Evolutionary conservation across 2,888 invertebrate genomes (phyloP), one percentile per base, ranked within the genome.

Genomic region (Panopea generosa): DNA sequence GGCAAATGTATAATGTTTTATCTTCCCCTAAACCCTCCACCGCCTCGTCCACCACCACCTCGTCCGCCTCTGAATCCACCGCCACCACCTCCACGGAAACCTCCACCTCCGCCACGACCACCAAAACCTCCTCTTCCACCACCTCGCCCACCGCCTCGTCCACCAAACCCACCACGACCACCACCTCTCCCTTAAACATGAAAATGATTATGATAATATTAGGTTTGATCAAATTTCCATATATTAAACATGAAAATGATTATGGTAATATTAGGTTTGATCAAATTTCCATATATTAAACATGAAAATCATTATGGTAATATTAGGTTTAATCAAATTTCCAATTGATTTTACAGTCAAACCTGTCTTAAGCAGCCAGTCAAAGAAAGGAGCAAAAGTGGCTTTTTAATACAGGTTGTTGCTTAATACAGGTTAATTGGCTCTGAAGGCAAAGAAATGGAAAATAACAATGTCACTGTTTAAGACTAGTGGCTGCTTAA

Each of bases 91-190:
- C 72, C 76, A 29, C 52, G 71, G 22, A 68, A 75, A 20, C 67
- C 70, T 38, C 71, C 72, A 6, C 72, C 60, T 7, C 72, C 20
- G 2, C 77, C 59, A 24, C 76, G 62, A 9, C 63, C 74, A 29
- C 71, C 33, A 3, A 53, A 38, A 0, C 75, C 75, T 14, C 75
- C 52, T 2, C 65, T 50, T 3, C 68, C 60, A 26, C 75, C 50
- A 24, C 69, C 50, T 6, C 40, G 40, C 68, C n/a, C 56, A 18
- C 73, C 40, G n/a, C 80, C 61, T 6, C 78, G 72, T 53, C 87
- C 84, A 59, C 90, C 85, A 24, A 86, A 78, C 47, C 90, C 85
- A n/a, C 90, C 93, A 40, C 90, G 83, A 14, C 88, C 61, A 7
- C 84, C 78, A 9, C 84, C 79, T 9, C 84, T 67, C 0, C 75